A percentile compares a stretch with the other conserved stretches of the same genome.
These are phyloP conservation scores for Peromyscus polionotus DNA, from an alignment of 2,113 vertebrate genomes.

Conservation along the genomic window DNA sequence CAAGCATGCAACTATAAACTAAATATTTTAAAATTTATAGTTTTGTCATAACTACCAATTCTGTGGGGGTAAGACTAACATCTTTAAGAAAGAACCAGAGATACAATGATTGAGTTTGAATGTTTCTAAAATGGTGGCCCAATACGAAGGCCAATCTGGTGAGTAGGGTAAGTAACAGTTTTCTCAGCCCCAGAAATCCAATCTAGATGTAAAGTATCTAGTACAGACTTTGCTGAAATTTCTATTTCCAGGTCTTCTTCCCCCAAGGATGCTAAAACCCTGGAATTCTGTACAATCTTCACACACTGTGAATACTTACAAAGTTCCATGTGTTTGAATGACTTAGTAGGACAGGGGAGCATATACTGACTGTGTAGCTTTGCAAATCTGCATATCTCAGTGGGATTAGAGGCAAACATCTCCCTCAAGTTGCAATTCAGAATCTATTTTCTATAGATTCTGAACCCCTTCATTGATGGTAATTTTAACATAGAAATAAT, in stretches of 20 bases:
- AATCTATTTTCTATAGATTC: slow-evolving; percentile 51
- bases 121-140: slow-evolving; percentile 14
- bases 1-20: not conserved
- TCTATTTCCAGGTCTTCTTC: not conserved
- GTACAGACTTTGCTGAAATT: not conserved
- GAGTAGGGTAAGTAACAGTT: not conserved
- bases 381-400: not conserved
- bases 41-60: slow-evolving; percentile 22
- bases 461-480: not conserved
- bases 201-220: not conserved
- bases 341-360: not conserved
- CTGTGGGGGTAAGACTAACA: slow-evolving; percentile 13
- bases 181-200: not conserved
- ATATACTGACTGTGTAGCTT: slow-evolving; percentile 47
- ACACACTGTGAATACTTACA: not conserved
- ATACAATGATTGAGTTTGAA: not conserved
- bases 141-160: not conserved
- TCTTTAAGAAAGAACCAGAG: not conserved
- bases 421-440: slow-evolving; percentile 26
- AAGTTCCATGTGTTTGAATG: slow-evolving; percentile 23
- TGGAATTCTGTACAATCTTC: not conserved
- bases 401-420: slow-evolving; percentile 41
- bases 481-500: slow-evolving; percentile 60
- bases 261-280: not conserved
- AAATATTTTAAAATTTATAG: slow-evolving; percentile 34